Percentiles rank a stretch among this genome's conserved stretches.
These are phyloP conservation scores for Stramonita haemastoma DNA, from an alignment of 2,888 invertebrate species.

Conservation along the genomic window DNA sequence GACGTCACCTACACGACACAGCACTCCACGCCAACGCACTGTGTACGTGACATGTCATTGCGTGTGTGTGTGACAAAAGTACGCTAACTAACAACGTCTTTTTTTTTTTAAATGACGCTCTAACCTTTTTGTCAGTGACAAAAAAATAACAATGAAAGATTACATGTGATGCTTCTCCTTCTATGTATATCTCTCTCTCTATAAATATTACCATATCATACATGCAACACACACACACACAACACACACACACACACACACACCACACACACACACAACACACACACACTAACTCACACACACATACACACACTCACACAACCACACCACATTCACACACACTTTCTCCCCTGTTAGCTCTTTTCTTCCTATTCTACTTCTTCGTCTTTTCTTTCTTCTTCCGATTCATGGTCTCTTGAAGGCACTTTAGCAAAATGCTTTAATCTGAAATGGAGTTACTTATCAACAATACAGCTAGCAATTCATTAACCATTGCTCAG, in stretches of 20 bases:
- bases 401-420: no score
- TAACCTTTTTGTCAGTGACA: no score
- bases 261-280: background rate
- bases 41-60: slow-evolving; percentile 33
- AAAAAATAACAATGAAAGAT: no score
- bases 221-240: background rate
- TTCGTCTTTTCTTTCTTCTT: background rate
- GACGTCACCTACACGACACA: slow-evolving; percentile 32
- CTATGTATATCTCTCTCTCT: no score
- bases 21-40: slow-evolving; percentile 39
- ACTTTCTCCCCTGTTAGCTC: background rate
- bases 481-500: no score
- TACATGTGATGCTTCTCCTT: no score
- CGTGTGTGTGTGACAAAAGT: slow-evolving; percentile 15
- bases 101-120: no score
- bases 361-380: background rate
- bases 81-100: no score
- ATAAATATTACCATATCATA: background rate
- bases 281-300: background rate
- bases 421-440: no score
- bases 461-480: no score
- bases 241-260: background rate
- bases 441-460: no score
- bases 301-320: background rate
- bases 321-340: no score